A percentile compares a stretch with the other conserved stretches of the same genome.
Conservation (phyloP, 2,797 vertebrate genomes). For the Cryptoprocta ferox region DNA sequence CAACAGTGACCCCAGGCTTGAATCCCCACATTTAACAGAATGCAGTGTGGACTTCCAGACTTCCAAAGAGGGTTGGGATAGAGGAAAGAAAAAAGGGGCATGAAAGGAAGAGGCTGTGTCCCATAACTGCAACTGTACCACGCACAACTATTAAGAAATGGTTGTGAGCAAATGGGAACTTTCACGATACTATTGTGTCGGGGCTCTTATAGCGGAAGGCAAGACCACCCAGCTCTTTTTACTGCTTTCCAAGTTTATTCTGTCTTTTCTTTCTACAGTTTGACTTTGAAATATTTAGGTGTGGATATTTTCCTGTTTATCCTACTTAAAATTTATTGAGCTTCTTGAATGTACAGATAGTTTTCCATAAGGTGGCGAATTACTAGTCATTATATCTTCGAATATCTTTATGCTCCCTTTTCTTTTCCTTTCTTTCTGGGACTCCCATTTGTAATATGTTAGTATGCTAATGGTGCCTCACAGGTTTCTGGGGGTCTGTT, state of each 20-base stretch:
- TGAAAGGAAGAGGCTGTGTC: background rate
- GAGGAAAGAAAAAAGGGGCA: background rate
- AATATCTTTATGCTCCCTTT: background rate
- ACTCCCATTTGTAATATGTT: background rate
- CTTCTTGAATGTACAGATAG: background rate
- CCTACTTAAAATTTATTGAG: background rate
- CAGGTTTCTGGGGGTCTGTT: background rate
- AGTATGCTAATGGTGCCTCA: background rate
- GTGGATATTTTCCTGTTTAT: background rate
- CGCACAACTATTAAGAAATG: background rate
- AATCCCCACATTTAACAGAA: background rate
- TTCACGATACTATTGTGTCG: background rate
- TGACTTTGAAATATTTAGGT: background rate
- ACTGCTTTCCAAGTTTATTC: background rate
- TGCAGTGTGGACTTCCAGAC: background rate
- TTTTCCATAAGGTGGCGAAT: background rate
- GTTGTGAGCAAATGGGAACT: background rate
- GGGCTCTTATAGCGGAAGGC: background rate
- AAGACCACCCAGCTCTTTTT: background rate
- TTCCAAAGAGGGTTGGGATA: background rate
- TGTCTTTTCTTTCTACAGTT: background rate
- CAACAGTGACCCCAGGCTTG: background rate
- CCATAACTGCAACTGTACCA: background rate
- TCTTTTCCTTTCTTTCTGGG: background rate
- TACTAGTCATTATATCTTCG: background rate